These are phyloP conservation scores for Mustelus asterias DNA, from an alignment of 2,113 vertebrate genomes.

Conservation along the genomic window DNA sequence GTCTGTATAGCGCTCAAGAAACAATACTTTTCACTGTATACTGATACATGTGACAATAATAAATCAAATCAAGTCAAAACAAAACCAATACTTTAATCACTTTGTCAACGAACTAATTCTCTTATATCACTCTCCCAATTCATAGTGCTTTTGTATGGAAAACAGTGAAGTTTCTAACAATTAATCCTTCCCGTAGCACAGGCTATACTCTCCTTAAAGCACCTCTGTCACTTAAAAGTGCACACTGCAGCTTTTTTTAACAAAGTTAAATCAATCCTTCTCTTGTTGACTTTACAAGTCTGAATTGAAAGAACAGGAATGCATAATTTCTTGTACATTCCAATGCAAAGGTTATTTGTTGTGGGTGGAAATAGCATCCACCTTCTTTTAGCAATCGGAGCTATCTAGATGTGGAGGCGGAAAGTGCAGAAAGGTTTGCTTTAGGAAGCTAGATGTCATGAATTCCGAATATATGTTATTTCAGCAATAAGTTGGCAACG, in stretches of 20 bases:
- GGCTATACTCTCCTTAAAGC: not conserved
- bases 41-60: too few relatives aligned
- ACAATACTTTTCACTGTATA: too few relatives aligned
- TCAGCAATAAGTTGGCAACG: not conserved
- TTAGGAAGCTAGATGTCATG: slow-evolving; percentile 20
- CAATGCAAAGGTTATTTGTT: slow-evolving; percentile 5
- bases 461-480: not conserved
- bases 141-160: too few relatives aligned
- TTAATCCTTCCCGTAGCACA: not conserved
- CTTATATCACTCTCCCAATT: not conserved
- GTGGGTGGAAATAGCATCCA: slow-evolving; percentile 17
- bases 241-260: not conserved
- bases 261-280: not conserved
- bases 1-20: too few relatives aligned
- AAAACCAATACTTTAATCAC: not conserved
- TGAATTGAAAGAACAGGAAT: not conserved
- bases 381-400: not conserved
- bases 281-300: not conserved
- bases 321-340: not conserved
- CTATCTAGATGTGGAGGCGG: slow-evolving; percentile 4
- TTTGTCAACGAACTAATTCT: not conserved
- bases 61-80: too few relatives aligned
- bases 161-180: not conserved
- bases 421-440: not conserved
- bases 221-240: not conserved